A percentile compares a stretch with the other conserved stretches of the same genome.
These are phyloP conservation scores for Alloscopus bannaensis DNA, from an alignment of 2,888 invertebrate genomes.

Conservation along the genomic window DNA sequence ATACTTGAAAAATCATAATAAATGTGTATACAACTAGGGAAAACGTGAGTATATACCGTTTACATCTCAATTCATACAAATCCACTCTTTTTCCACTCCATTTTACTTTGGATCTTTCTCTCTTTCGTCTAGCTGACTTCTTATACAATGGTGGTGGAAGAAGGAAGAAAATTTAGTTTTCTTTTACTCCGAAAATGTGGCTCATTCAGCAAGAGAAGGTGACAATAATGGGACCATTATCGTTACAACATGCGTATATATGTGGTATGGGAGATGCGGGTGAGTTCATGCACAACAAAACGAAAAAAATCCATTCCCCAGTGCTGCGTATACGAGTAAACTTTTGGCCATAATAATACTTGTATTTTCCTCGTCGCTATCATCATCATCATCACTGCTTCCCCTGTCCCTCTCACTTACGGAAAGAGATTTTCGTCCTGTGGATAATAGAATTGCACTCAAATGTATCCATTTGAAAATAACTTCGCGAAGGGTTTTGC, in stretches of 20 bases:
- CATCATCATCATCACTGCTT: constrained; percentile 18
- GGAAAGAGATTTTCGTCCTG: constrained; percentile 12
- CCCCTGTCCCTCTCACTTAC: constrained; percentile 19
- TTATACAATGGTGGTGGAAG: neutral
- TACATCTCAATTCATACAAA: constrained; percentile 10
- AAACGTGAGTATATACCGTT: too few relatives aligned
- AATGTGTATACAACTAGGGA: too few relatives aligned
- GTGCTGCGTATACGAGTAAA: neutral
- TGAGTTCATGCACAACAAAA: neutral
- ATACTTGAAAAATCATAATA: too few relatives aligned
- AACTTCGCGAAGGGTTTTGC: neutral
- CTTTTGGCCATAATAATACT: constrained; percentile 10
- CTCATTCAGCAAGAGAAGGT: constrained; percentile 21
- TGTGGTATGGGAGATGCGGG: too few relatives aligned
- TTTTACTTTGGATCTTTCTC: too few relatives aligned
- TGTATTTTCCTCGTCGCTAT: neutral
- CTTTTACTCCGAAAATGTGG: constrained; percentile 21
- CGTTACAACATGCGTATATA: too few relatives aligned
- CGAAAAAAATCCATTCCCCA: neutral
- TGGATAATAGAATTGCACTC: constrained; percentile 16
- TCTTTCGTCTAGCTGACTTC: too few relatives aligned
- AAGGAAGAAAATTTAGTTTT: constrained; percentile 13
- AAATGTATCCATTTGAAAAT: neutral
- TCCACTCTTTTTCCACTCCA: constrained; percentile 43
- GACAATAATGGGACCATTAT: constrained; percentile 49